Percentiles rank a stretch among this genome's conserved stretches.
phyloP scores from a whole-genome alignment of 1,140 invertebrate genomes.

The Conopomorpha cramerella region DNA sequence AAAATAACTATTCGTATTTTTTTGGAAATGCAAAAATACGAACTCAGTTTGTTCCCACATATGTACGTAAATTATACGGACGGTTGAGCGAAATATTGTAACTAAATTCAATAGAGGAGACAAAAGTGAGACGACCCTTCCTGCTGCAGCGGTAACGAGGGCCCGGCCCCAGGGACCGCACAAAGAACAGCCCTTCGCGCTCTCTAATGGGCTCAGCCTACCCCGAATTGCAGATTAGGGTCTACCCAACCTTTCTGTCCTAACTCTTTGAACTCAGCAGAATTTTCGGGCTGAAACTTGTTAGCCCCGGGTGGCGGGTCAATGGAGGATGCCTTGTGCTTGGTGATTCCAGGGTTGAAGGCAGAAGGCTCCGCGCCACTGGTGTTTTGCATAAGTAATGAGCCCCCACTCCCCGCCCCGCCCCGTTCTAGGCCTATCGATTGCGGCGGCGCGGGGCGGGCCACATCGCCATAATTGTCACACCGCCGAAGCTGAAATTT shows the following conservation, averaged over 20 bases:
- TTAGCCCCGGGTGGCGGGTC: constrained; percentile 6
- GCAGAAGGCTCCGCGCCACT: constrained; percentile 14
- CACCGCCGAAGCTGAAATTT: constrained; percentile 43
- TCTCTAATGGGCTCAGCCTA: constrained; percentile 26
- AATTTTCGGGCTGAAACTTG: constrained; percentile 2
- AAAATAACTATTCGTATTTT: too few relatives aligned
- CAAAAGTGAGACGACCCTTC: constrained; percentile 25
- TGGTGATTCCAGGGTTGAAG: constrained; percentile 12
- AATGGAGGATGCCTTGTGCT: too few relatives aligned
- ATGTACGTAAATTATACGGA: too few relatives aligned
- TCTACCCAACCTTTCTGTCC: constrained; percentile 16
- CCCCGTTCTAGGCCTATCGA: constrained; percentile 51
- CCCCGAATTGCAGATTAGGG: constrained; percentile 27
- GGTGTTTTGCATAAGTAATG: constrained; percentile 58
- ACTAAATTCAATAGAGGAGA: constrained; percentile 13
- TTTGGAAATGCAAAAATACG: too few relatives aligned
- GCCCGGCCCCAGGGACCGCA: constrained; percentile 25
- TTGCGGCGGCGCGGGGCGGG: constrained; percentile 50
- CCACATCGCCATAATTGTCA: constrained; percentile 57
- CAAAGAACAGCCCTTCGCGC: constrained; percentile 30
- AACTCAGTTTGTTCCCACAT: too few relatives aligned
- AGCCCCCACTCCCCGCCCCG: constrained; percentile 19
- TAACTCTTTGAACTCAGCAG: too few relatives aligned
- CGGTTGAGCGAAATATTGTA: too few relatives aligned
- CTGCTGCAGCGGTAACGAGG: constrained; percentile 11